Percentiles rank a stretch among this genome's conserved stretches.
Conservation (phyloP, 2,888 invertebrate species). For the Lamellibrachia satsuma region DNA sequence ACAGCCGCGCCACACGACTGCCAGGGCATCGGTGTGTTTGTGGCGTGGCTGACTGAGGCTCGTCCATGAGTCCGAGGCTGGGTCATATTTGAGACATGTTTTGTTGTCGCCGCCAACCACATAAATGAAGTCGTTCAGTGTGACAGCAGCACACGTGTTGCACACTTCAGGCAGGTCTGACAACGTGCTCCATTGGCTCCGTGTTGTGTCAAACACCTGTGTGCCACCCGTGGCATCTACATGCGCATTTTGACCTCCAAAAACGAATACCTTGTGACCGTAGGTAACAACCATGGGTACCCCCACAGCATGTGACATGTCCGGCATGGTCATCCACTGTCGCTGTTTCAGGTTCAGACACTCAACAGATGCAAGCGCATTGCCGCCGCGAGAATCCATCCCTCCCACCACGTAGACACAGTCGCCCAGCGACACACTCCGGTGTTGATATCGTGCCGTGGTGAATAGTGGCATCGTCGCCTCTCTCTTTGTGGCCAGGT, state of each 20-base stretch:
- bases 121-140: slow-evolving; percentile 36
- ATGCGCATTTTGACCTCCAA: slow-evolving; percentile 35
- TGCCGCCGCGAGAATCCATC: slow-evolving; percentile 29
- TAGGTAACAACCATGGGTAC: slow-evolving; percentile 33
- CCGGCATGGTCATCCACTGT: slow-evolving; percentile 26
- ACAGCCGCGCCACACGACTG: slow-evolving; percentile 34
- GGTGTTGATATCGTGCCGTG: slow-evolving; percentile 27
- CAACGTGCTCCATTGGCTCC: slow-evolving; percentile 31
- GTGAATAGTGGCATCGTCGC: slow-evolving; percentile 18
- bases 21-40: slow-evolving; percentile 37
- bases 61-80: slow-evolving; percentile 33
- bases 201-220: slow-evolving; percentile 31
- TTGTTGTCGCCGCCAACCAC: slow-evolving; percentile 34
- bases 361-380: no score
- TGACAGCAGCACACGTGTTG: slow-evolving; percentile 32
- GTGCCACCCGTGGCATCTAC: slow-evolving; percentile 30
- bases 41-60: slow-evolving; percentile 29
- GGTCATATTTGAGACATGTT: slow-evolving; percentile 33
- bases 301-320: slow-evolving; percentile 31
- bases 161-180: slow-evolving; percentile 37
- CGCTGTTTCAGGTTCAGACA: no score
- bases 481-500: no score
- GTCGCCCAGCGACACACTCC: no score
- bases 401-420: slow-evolving; percentile 18
- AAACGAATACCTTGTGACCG: slow-evolving; percentile 33